Conservation (phyloP, 30 jellyfish, hydroid and myxozoan genomes). For the Phacellophora camtschatica region DNA sequence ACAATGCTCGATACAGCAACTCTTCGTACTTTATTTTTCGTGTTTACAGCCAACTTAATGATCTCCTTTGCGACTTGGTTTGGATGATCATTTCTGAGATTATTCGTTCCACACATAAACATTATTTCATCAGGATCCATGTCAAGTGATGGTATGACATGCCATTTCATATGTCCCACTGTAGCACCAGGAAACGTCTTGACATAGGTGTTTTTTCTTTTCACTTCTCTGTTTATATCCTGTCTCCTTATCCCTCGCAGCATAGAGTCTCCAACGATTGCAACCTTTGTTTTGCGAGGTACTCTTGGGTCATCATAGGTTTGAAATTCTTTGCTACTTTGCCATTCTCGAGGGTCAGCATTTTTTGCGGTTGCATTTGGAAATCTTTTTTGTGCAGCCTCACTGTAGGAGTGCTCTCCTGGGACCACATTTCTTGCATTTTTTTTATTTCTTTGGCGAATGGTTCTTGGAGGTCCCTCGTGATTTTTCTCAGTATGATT, state of each 20-base stretch:
- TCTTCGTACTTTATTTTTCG: not conserved
- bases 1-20: no score
- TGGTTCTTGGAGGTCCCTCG: no score
- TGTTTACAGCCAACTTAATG: not conserved
- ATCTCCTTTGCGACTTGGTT: not conserved
- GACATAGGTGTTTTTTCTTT: no score
- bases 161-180: not conserved
- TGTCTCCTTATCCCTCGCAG: no score
- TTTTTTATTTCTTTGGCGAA: not conserved
- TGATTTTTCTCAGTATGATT: no score
- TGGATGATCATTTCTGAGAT: not conserved
- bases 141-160: not conserved
- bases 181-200: no score
- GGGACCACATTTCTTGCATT: conserved; percentile 1
- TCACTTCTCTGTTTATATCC: no score
- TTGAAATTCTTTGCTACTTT: not conserved
- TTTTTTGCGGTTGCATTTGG: not conserved
- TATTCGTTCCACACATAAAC: not conserved
- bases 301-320: not conserved
- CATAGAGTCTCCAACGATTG: no score
- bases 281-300: no score
- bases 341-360: not conserved
- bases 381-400: not conserved
- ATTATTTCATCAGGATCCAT: not conserved
- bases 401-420: not conserved